Base-by-base conservation (phyloP, 1,140 invertebrate species). In the Magallana ariakensis region DNA sequence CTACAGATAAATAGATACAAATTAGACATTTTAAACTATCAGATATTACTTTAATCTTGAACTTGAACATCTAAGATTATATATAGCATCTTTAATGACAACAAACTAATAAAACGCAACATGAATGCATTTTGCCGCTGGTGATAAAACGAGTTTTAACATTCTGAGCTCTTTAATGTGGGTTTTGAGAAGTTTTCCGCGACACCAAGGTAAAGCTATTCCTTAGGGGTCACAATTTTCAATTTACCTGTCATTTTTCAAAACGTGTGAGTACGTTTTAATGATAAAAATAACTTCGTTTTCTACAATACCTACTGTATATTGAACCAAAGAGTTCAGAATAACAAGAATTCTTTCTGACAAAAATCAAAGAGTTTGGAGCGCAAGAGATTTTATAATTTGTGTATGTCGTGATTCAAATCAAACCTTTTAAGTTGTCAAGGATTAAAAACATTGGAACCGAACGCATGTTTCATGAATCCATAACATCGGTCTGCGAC, bases 1-100 rank as follows among this genome's bases (percentile, higher is more conserved):
- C 33, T 46, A 46, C 33, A 46, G 33, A 46, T 46, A 46, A 10
- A 75, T 13, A 75, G 26, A 75, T 7, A 13, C 58, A 0, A 5
- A 60, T 13, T 7, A 26, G 22, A 75, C 22, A 9, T 75, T 19
- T 75, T 9, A 13, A 75, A 26, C 9, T 75, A 75, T 75, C 10
- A 75, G 66, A 75, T 19, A 75, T 75, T 75, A 15, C 66, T 26
- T 75, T 75, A 75, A 75, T 75, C 66, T 75, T 46, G 33, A 22
- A 5, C 33, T 75, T 26, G 66, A 26, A 26, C 66, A 46, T 75
- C 22, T 13, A 22, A 2, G 11, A 26, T 26, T 19, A 75, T 75
- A 75, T 22, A 75, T 26, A 19, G 4, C 22, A 33, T 75, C 66
- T 75, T 75, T 75, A 75, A 75, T 11, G 19, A 75, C 66, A 26